Percentiles rank a stretch among this genome's conserved stretches.
Conservation (phyloP, 2,113 vertebrate genomes). For the Poicephalus gulielmi region DNA sequence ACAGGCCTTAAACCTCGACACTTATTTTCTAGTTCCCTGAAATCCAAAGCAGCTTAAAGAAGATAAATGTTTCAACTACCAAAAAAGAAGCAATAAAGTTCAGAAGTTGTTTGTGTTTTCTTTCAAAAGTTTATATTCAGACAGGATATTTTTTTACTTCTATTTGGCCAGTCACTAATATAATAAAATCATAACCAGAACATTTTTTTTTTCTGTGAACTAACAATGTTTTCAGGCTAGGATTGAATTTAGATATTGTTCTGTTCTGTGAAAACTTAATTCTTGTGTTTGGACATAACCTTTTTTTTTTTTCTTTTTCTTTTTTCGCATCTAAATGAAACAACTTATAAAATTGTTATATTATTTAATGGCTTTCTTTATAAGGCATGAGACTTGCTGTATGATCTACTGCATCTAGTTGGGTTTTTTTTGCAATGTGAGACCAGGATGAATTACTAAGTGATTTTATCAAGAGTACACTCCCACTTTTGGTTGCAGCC, state of each 20-base stretch:
- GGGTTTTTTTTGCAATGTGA: not conserved
- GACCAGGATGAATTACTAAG: not conserved
- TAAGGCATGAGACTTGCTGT: not conserved
- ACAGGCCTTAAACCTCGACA: too few relatives aligned
- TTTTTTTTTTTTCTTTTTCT: not conserved
- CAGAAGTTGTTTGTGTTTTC: not conserved
- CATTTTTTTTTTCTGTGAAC: rapidly evolving
- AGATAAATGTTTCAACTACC: not conserved
- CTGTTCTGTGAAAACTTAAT: not conserved
- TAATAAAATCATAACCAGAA: not conserved
- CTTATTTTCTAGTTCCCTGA: conserved; percentile 27
- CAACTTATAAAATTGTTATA: not conserved
- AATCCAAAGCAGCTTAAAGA: conserved; percentile 25
- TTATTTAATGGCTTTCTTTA: not conserved
- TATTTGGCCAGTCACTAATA: not conserved
- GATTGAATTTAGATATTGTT: not conserved
- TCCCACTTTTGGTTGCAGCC: not conserved
- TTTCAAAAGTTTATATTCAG: not conserved
- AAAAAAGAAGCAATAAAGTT: not conserved
- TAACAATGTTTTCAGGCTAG: not conserved
- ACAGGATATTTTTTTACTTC: not conserved
- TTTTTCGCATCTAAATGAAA: not conserved
- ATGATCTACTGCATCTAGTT: not conserved
- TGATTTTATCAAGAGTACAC: not conserved
- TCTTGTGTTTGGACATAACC: not conserved